A percentile compares a stretch with the other conserved stretches of the same genome.
phyloP scores from a whole-genome alignment of 2,113 vertebrate genomes.

The Hippocampus abdominalis region DNA sequence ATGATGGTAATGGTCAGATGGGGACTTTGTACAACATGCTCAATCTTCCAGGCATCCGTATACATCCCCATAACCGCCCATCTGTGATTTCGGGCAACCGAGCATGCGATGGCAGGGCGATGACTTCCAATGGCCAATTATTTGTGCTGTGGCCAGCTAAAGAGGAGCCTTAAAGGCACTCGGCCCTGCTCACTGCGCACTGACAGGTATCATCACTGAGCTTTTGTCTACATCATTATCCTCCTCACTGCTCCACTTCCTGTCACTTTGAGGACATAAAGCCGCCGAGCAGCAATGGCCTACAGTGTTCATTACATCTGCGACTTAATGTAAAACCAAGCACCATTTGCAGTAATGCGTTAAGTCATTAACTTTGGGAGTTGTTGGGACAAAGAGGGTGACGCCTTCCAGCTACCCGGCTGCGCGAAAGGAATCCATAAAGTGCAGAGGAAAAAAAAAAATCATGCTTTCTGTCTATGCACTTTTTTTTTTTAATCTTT shows the following conservation, averaged over 20 bases:
- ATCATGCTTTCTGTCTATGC: conserved; percentile 48
- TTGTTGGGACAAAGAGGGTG: conserved; percentile 65
- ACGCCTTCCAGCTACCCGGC: conserved; percentile 63
- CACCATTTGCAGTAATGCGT: conserved; percentile 70
- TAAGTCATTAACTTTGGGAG: conserved; percentile 74
- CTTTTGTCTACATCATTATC: conserved; percentile 42
- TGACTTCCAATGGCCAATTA: conserved; percentile 61
- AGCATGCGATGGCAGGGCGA: conserved; percentile 38
- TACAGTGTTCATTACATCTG: conserved; percentile 69
- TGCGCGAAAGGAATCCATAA: conserved; percentile 57
- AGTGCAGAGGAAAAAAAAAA: conserved; percentile 40
- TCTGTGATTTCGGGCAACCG: conserved; percentile 44
- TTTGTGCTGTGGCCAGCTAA: conserved; percentile 60
- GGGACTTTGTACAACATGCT: conserved; percentile 36
- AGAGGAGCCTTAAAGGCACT: conserved; percentile 55
- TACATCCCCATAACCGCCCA: conserved; percentile 47
- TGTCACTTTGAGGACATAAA: conserved; percentile 60
- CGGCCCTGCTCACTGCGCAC: conserved; percentile 46
- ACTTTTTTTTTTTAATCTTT: conserved; percentile 52
- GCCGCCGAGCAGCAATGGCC: conserved; percentile 49
- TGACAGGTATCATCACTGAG: conserved; percentile 40
- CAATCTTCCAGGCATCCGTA: conserved; percentile 52
- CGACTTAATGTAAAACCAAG: conserved; percentile 68
- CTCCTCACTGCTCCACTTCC: conserved; percentile 45
- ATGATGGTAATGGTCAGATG: conserved; percentile 50